Percentiles rank a stretch among this genome's conserved stretches.
Conservation (phyloP, 2,888 invertebrate genomes). For the Ichneumoninae sp. region DNA sequence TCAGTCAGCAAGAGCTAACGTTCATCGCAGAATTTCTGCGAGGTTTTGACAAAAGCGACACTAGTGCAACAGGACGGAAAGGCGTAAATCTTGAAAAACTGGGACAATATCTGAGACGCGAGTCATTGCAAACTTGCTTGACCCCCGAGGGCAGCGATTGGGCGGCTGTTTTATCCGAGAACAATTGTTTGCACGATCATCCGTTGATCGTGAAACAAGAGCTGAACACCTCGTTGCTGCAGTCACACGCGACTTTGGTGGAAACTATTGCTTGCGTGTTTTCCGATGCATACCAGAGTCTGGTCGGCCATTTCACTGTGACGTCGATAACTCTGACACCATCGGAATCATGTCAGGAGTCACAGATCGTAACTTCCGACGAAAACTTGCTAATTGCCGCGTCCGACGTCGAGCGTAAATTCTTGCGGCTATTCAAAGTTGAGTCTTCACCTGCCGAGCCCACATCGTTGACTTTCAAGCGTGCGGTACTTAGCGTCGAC, state of each 20-base stretch:
- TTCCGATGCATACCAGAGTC: conserved; percentile 87
- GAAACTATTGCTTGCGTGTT: conserved; percentile 89
- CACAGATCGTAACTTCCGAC: conserved; percentile 77
- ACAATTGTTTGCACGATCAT: conserved; percentile 90
- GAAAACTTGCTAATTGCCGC: conserved; percentile 78
- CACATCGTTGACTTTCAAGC: conserved; percentile 72
- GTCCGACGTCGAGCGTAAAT: conserved; percentile 75
- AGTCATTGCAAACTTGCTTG: conserved; percentile 89
- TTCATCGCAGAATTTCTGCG: conserved; percentile 96
- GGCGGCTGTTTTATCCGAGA: conserved; percentile 91
- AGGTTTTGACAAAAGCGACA: conserved; percentile 89
- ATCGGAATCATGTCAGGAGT: conserved; percentile 67
- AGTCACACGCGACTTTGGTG: conserved; percentile 91
- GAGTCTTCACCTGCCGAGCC: conserved; percentile 67
- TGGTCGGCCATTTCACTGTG: conserved; percentile 87
- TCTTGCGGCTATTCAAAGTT: conserved; percentile 78
- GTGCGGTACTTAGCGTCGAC: conserved; percentile 74
- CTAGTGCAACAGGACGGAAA: conserved; percentile 78
- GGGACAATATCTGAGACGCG: conserved; percentile 92
- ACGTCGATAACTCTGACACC: conserved; percentile 71
- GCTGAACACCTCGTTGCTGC: conserved; percentile 91
- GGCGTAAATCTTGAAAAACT: conserved; percentile 92
- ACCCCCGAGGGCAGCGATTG: conserved; percentile 91
- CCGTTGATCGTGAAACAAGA: conserved; percentile 91
- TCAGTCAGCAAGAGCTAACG: conserved; percentile 95